Evolutionary conservation across 2,888 invertebrate genomes (phyloP), one percentile per base, ranked within the genome.

Genomic region (Sylvicola cinctus): DNA sequence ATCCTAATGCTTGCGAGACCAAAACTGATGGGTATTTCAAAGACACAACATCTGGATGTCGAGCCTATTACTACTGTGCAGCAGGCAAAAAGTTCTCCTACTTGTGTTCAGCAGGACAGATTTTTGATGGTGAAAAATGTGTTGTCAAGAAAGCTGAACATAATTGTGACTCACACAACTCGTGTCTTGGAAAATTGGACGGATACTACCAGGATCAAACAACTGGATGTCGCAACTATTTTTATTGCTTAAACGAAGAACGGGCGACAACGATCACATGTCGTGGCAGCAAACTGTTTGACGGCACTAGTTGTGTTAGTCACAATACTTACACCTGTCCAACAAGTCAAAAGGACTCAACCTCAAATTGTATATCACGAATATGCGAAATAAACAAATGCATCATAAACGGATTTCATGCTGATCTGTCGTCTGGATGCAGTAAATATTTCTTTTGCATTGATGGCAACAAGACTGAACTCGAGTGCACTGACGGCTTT

Each of bases 361-460:
- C 7, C 11, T 8, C 11, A 8, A 48, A 49, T 36, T 52, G 55
- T 38, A 45, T 49, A 34, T 48, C 44, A 7, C 39, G 45, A 13
- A 45, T 50, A 37, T 14, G 38, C 5, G 39, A 42, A 11, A n/a
- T n/a, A n/a, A 42, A 40, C n/a, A 41, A 47, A 14, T 44, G 45
- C 13, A 23, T 36, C 8, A 37, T 38, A 23, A 40, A 40, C 15
- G 70, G 70, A 3, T 70, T 70, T 52, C 69, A 56, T 53, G 52
- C 61, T 7, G 63, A 66, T 43, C 54, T 55, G n/a, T 46, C 45
- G 33, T 43, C 46, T 3, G 44, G 41, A 15, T 70, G 70, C 49
- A 54, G 54, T 32, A 58, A 58, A 12, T 71, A 69, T 50, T 67
- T 62, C 50, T 66, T 67, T 51, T 71, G 70, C 45, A 65, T 69